Evolutionary conservation across 2,113 vertebrate genomes (phyloP).

Genomic region (Callithrix jacchus): DNA sequence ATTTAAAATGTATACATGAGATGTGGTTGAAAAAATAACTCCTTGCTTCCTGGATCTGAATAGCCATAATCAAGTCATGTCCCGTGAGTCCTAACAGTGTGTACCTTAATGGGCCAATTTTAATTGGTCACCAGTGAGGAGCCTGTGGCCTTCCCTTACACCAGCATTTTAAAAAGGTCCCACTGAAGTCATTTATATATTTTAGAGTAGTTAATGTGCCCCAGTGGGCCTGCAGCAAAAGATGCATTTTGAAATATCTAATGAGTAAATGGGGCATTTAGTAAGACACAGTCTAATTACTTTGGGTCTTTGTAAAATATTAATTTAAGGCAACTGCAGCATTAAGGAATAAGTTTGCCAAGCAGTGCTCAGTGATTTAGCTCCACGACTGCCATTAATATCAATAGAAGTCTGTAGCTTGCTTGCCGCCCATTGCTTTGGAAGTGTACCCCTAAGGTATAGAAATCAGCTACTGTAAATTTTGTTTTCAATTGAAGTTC

Average conservation of each 20-base stretch:
- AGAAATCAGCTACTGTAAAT: slow-evolving; percentile 75
- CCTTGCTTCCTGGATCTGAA: neutral
- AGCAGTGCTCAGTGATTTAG: slow-evolving; percentile 75
- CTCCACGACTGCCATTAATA: slow-evolving; percentile 78
- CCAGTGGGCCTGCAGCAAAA: slow-evolving; percentile 67
- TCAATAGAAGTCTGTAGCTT: slow-evolving; percentile 80
- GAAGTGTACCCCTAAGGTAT: slow-evolving; percentile 82
- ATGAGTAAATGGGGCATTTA: slow-evolving; percentile 80
- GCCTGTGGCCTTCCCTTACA: slow-evolving; percentile 26
- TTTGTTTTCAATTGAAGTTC: slow-evolving; percentile 76
- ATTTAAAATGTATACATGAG: neutral
- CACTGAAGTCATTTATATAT: slow-evolving; percentile 71
- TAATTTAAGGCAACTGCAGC: slow-evolving; percentile 83
- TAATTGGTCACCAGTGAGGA: slow-evolving; percentile 58
- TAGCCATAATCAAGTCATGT: neutral
- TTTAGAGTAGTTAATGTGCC: slow-evolving; percentile 74
- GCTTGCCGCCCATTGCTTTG: slow-evolving; percentile 80
- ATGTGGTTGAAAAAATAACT: slow-evolving; percentile 1
- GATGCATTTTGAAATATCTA: slow-evolving; percentile 78
- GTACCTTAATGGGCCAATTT: slow-evolving; percentile 14
- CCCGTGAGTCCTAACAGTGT: slow-evolving; percentile 38
- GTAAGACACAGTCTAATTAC: slow-evolving; percentile 80
- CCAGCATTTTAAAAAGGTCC: slow-evolving; percentile 59
- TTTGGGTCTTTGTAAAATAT: slow-evolving; percentile 84
- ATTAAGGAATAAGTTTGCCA: slow-evolving; percentile 81